Evolutionary conservation across 2,797 vertebrate species (phyloP).

Genomic region (Spondyliosoma cantharus): DNA sequence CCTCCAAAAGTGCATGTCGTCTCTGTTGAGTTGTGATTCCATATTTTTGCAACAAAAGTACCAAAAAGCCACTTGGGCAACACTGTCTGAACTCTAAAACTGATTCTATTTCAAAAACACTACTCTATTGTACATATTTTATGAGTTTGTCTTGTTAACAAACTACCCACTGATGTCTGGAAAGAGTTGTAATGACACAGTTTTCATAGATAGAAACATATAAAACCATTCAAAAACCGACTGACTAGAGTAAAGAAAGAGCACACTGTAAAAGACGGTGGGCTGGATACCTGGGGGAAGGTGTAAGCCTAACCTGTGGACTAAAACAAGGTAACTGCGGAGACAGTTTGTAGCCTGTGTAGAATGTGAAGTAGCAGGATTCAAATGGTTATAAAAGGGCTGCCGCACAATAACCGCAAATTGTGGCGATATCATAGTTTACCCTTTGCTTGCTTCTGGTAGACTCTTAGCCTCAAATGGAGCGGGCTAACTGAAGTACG

Average conservation of each 20-base stretch:
- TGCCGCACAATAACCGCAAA: constrained; percentile 1
- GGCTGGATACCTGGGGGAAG: constrained; percentile 59
- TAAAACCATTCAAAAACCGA: constrained; percentile 80
- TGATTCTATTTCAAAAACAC: constrained; percentile 69
- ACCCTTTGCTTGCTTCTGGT: no score
- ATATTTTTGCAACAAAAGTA: constrained; percentile 63
- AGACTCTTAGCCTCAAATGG: constrained; percentile 2
- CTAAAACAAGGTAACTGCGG: constrained; percentile 21
- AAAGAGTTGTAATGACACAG: constrained; percentile 65
- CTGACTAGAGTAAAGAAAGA: constrained; percentile 65
- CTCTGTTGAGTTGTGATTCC: constrained; percentile 62
- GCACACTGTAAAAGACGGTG: constrained; percentile 64
- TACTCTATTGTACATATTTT: constrained; percentile 63
- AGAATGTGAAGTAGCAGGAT: constrained; percentile 8
- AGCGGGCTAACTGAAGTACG: constrained; percentile 10
- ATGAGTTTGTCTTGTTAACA: constrained; percentile 68
- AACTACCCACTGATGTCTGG: constrained; percentile 68
- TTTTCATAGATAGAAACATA: constrained; percentile 83
- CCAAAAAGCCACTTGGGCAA: constrained; percentile 67
- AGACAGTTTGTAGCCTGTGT: constrained; percentile 15
- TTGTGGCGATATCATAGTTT: neutral
- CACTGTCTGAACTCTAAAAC: constrained; percentile 61
- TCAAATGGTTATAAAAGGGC: constrained; percentile 28
- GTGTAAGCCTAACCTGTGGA: constrained; percentile 54
- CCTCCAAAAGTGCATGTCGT: constrained; percentile 24